A percentile compares a stretch with the other conserved stretches of the same genome.
Conservation (phyloP, 2,888 invertebrate genomes). For the Pristionchus mayeri region DNA sequence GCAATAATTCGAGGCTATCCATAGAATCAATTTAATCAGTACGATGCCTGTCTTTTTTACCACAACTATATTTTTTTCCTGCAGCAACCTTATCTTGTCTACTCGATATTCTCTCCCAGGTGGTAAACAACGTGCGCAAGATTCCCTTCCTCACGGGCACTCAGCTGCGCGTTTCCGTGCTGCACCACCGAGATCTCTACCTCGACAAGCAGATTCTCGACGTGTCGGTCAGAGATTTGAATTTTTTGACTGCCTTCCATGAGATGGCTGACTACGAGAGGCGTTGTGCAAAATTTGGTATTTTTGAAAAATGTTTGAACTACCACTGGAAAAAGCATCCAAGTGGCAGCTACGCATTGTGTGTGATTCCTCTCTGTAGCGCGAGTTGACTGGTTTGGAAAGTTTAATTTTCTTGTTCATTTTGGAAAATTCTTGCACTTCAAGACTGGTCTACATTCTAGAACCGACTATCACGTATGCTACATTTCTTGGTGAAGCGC, state of each 20-base stretch:
- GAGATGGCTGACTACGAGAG: not conserved
- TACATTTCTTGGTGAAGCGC: no score
- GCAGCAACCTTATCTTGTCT: not conserved
- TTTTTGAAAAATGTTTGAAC: not conserved
- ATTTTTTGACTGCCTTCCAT: constrained; percentile 1
- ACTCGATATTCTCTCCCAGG: constrained; percentile 45
- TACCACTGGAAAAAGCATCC: no score
- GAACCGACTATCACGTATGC: no score
- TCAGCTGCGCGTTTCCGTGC: constrained; percentile 72
- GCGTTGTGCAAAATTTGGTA: not conserved
- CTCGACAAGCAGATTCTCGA: constrained; percentile 71
- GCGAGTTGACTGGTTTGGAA: not conserved
- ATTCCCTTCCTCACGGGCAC: constrained; percentile 74
- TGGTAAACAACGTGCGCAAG: constrained; percentile 74
- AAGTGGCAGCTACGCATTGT: not conserved
- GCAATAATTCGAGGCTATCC: no score
- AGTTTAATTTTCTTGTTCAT: constrained; percentile 5
- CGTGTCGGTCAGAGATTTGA: constrained; percentile 60
- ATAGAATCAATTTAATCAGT: no score
- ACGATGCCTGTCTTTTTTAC: no score
- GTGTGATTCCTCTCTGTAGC: not conserved
- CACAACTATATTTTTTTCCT: no score
- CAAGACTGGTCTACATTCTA: no score
- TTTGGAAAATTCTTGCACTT: no score
- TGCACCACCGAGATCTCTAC: constrained; percentile 74